These are phyloP conservation scores for Coluber constrictor DNA, from an alignment of 2,797 vertebrate species.

Conservation along the genomic window DNA sequence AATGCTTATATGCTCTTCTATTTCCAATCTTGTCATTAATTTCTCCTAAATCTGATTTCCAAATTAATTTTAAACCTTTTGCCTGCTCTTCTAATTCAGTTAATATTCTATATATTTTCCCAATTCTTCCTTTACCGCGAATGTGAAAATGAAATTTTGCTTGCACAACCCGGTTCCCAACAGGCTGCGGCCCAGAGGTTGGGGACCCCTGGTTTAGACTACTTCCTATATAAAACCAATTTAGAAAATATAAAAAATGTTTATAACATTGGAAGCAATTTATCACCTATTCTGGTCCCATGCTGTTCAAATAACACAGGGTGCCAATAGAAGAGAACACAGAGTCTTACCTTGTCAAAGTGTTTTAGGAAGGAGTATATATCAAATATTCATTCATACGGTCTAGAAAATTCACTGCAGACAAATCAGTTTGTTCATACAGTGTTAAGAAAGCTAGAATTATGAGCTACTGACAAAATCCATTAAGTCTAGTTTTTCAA, in stretches of 20 bases:
- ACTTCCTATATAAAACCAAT: background rate
- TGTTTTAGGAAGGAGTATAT: background rate
- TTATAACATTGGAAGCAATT: background rate
- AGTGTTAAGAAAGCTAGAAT: background rate
- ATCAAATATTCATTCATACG: background rate
- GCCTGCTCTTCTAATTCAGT: no score
- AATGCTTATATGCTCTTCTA: no score
- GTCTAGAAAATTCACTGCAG: background rate
- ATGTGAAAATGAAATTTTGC: background rate
- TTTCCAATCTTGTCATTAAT: no score
- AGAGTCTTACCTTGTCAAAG: background rate
- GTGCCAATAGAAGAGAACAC: no score
- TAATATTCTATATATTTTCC: no score
- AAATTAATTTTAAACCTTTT: no score
- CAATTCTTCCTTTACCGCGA: no score
- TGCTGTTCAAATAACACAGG: background rate
- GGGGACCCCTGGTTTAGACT: background rate
- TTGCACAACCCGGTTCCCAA: background rate
- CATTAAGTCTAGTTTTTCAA: background rate
- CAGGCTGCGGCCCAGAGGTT: background rate
- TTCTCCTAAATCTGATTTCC: no score
- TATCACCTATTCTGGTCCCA: background rate
- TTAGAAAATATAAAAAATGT: background rate
- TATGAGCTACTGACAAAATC: background rate
- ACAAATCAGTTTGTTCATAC: background rate